Conservation (phyloP, 1,140 invertebrate genomes). For the Solen grandis region DNA sequence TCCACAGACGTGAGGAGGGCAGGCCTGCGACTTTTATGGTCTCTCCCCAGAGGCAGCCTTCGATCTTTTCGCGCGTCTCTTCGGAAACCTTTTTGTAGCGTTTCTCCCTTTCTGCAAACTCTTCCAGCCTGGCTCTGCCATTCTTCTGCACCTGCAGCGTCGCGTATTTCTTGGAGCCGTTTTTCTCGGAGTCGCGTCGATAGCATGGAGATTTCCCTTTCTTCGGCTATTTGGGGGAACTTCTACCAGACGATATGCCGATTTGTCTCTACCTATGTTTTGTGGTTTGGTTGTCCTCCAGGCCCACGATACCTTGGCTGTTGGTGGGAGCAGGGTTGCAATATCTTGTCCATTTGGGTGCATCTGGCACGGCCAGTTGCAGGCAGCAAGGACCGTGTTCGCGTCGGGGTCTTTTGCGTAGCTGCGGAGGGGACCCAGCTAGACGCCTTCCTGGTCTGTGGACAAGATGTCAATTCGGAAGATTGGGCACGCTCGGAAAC, state of each 20-base stretch:
- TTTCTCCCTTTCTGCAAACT: not conserved
- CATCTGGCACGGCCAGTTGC: not conserved
- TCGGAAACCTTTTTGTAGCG: too few species aligned
- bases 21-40: too few species aligned
- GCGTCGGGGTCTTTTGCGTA: not conserved
- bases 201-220: not conserved
- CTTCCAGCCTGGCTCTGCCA: not conserved
- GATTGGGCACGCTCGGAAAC: not conserved
- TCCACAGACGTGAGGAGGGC: too few species aligned
- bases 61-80: too few species aligned
- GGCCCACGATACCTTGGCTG: not conserved
- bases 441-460: not conserved
- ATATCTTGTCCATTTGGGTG: not conserved
- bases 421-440: not conserved
- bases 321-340: slow-evolving; percentile 2
- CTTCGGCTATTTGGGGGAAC: not conserved
- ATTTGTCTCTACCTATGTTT: not conserved
- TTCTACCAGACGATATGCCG: not conserved
- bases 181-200: not conserved
- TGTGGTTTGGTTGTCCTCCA: not conserved
- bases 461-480: too few species aligned
- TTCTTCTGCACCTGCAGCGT: not conserved
- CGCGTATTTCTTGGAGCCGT: not conserved
- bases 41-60: too few species aligned
- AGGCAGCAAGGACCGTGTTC: not conserved